A percentile compares a stretch with the other conserved stretches of the same genome.
These are phyloP conservation scores for Drosophila hamatofila DNA, from an alignment of 2,888 invertebrate species.

Conservation along the genomic window DNA sequence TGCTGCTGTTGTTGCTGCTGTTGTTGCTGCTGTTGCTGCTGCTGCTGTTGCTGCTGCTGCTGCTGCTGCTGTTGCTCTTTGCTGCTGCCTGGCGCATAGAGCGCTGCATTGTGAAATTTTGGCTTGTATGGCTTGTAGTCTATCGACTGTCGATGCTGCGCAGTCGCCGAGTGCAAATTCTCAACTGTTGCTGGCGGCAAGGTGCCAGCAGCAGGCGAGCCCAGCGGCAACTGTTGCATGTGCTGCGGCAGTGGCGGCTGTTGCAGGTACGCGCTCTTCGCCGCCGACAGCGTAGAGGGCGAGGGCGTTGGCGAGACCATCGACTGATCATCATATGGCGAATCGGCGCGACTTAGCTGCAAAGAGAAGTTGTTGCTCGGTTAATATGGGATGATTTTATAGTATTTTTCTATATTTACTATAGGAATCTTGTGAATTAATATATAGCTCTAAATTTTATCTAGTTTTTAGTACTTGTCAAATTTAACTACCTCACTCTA, in stretches of 20 bases:
- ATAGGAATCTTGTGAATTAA: not conserved
- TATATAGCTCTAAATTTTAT: not conserved
- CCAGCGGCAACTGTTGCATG: slow-evolving; percentile 78
- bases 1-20: slow-evolving; percentile 53
- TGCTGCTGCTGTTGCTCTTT: slow-evolving; percentile 61
- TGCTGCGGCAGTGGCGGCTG: slow-evolving; percentile 70
- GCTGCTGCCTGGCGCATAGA: slow-evolving; percentile 84
- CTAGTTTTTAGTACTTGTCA: too few relatives aligned
- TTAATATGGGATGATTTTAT: not conserved
- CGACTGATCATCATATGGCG: slow-evolving; percentile 83
- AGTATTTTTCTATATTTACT: not conserved
- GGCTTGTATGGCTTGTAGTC: slow-evolving; percentile 89
- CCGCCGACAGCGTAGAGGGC: slow-evolving; percentile 74
- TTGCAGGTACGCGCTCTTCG: slow-evolving; percentile 74
- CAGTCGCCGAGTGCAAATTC: slow-evolving; percentile 56
- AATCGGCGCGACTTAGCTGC: slow-evolving; percentile 83
- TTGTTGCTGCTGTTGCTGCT: slow-evolving; percentile 52
- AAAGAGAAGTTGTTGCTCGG: not conserved
- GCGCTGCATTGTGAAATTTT: slow-evolving; percentile 90
- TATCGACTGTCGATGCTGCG: slow-evolving; percentile 83
- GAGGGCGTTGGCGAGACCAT: slow-evolving; percentile 67
- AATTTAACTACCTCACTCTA: not conserved
- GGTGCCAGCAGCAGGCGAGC: slow-evolving; percentile 82
- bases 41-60: slow-evolving; percentile 46
- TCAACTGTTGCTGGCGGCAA: slow-evolving; percentile 72